Evolutionary conservation across 2,888 invertebrate genomes (phyloP).

Genomic region (Lochmaea crataegi): DNA sequence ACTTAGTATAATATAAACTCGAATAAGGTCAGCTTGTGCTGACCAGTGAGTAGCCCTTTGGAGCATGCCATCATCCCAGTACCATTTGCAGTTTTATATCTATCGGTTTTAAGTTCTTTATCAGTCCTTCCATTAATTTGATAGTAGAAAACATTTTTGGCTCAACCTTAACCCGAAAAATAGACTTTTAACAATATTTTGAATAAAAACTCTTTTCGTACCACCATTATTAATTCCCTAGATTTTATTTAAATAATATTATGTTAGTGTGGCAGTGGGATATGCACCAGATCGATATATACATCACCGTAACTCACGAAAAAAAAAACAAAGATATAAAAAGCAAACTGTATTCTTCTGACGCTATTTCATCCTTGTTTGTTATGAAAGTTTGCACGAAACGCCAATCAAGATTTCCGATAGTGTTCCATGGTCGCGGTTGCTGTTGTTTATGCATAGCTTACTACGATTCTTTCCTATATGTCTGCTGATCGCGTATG

Average conservation of each 20-base stretch:
- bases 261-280: not conserved
- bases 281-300: not conserved
- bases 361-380: constrained; percentile 40
- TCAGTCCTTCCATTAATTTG: no score
- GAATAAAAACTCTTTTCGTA: no score
- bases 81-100: no score
- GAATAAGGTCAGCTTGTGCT: no score
- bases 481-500: constrained; percentile 9
- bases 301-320: not conserved
- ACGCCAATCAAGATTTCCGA: constrained; percentile 43
- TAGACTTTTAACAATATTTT: no score
- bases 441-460: constrained; percentile 35
- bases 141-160: no score
- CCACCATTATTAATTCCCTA: no score
- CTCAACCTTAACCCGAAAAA: no score
- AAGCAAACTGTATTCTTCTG: constrained; percentile 39
- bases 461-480: constrained; percentile 26
- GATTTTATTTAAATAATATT: not conserved
- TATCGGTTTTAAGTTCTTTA: no score
- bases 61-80: no score
- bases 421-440: constrained; percentile 34
- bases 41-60: no score
- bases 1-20: no score
- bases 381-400: constrained; percentile 44
- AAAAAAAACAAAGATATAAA: constrained; percentile 27